phyloP scores from a whole-genome alignment of 1,140 invertebrate genomes.

The Gonioctena quinquepunctata region DNA sequence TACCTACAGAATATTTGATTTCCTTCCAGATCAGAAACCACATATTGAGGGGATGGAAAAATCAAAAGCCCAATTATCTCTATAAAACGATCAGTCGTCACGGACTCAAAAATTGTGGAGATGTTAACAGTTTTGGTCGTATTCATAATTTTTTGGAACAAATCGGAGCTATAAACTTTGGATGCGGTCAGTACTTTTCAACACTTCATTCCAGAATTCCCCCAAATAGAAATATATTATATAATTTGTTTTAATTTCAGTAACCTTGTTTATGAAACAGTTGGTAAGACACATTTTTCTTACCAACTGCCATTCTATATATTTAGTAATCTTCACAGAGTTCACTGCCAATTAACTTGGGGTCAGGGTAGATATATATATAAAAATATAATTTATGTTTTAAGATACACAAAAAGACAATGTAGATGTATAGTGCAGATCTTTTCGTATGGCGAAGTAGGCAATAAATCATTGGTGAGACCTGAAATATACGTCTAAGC shows the following conservation, averaged over 20 bases:
- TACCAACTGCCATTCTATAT: not conserved
- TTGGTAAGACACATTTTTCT: not conserved
- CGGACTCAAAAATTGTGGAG: conserved; percentile 66
- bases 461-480: no score
- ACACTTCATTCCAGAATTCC: no score
- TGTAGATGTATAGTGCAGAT: no score
- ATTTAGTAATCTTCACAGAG: conserved; percentile 7
- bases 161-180: conserved; percentile 69
- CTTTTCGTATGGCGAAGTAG: no score
- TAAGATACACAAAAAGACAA: no score
- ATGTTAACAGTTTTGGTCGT: conserved; percentile 67
- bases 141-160: conserved; percentile 68
- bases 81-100: conserved; percentile 64
- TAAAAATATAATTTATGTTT: no score
- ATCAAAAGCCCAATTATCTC: conserved; percentile 62
- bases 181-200: conserved; percentile 65
- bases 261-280: not conserved
- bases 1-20: no score
- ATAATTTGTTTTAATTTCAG: not conserved
- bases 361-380: no score
- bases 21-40: conserved; percentile 62
- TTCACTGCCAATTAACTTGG: no score
- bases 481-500: no score
- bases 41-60: conserved; percentile 63
- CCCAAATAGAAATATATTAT: conserved; percentile 10